A percentile compares a stretch with the other conserved stretches of the same genome.
Conservation (phyloP, 2,888 invertebrate genomes). For the Erebia ligea region DNA sequence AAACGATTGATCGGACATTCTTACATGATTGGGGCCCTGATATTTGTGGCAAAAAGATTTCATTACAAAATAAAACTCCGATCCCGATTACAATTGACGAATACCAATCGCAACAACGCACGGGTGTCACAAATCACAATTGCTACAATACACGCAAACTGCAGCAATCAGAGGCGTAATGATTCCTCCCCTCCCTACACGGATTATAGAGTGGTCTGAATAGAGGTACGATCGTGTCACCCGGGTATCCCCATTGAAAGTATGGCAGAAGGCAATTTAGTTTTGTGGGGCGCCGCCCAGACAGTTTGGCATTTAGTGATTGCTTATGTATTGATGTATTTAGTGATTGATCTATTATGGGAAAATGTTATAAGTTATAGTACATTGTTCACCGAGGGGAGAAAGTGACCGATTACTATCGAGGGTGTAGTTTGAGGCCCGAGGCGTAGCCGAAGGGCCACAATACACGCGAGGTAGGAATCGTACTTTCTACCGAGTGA, state of each 20-base stretch:
- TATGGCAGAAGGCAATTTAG: constrained; percentile 41
- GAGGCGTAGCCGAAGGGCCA: too few relatives aligned
- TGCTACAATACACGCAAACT: constrained; percentile 43
- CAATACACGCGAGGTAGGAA: too few relatives aligned
- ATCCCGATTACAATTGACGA: background rate
- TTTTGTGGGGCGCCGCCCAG: constrained; percentile 33
- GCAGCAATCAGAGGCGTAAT: constrained; percentile 41
- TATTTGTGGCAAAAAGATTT: too few relatives aligned
- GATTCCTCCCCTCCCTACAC: constrained; percentile 35
- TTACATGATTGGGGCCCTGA: too few relatives aligned
- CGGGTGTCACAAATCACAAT: constrained; percentile 14
- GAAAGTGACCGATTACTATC: too few relatives aligned
- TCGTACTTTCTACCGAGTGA: too few relatives aligned
- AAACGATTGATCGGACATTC: too few relatives aligned
- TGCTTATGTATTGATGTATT: constrained; percentile 7
- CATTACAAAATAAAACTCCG: background rate
- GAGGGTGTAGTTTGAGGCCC: too few relatives aligned
- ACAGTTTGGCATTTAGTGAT: constrained; percentile 15
- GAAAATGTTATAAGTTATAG: background rate
- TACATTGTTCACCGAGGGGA: too few relatives aligned
- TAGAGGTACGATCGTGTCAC: constrained; percentile 30
- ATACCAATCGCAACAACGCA: background rate
- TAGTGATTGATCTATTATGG: constrained; percentile 6
- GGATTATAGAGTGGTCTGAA: constrained; percentile 36
- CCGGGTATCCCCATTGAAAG: constrained; percentile 33